Conservation (phyloP, 2,888 invertebrate species). For the Drosophila glabriapex region DNA sequence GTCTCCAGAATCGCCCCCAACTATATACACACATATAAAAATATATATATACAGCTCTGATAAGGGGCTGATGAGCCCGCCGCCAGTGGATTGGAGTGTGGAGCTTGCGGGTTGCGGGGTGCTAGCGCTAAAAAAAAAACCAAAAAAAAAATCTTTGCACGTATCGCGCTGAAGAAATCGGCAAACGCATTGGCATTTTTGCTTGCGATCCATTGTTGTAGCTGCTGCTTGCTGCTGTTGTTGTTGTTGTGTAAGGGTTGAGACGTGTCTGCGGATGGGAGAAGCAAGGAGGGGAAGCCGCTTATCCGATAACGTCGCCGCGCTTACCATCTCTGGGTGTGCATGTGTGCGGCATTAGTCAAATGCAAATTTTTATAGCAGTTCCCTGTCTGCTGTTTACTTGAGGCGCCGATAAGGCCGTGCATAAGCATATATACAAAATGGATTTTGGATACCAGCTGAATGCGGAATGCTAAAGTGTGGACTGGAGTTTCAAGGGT, state of each 20-base stretch:
- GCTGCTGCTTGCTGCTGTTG: conserved; percentile 21
- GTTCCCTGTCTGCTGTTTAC: conserved; percentile 66
- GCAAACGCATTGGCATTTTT: conserved; percentile 77
- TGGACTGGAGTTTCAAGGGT: not conserved
- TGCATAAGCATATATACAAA: conserved; percentile 67
- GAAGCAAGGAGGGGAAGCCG: conserved; percentile 16
- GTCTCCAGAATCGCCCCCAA: conserved; percentile 40
- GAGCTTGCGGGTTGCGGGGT: not conserved
- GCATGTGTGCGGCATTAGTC: conserved; percentile 66
- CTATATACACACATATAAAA: conserved; percentile 11
- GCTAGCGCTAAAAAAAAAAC: conserved; percentile 3
- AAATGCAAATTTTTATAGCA: conserved; percentile 80
- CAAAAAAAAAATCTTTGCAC: conserved; percentile 73
- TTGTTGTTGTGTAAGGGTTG: conserved; percentile 57
- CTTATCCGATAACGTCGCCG: conserved; percentile 45
- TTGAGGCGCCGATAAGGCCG: conserved; percentile 72
- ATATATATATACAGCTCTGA: conserved; percentile 26
- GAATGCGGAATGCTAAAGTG: not conserved
- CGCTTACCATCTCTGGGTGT: conserved; percentile 7
- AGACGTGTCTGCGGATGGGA: conserved; percentile 26
- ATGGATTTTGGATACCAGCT: conserved; percentile 42
- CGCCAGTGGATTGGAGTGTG: not conserved
- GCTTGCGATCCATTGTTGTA: conserved; percentile 50
- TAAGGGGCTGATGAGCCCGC: conserved; percentile 39
- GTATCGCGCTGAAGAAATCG: conserved; percentile 79